Evolutionary conservation across 2,797 vertebrate species (phyloP).

Genomic region (Threskiornis aethiopicus): DNA sequence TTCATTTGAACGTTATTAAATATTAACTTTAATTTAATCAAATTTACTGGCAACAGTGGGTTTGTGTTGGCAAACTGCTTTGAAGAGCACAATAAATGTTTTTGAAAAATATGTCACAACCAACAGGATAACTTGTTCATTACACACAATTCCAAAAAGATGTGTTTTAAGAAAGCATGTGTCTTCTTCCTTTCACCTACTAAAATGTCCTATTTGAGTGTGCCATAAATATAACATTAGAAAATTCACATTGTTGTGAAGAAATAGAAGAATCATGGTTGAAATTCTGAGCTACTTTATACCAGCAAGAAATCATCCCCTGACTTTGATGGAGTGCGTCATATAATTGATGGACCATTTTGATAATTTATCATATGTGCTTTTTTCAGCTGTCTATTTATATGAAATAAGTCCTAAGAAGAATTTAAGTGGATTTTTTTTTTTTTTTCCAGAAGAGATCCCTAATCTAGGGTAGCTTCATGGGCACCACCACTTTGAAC

Average conservation of each 20-base stretch:
- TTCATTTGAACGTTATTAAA: constrained; percentile 64
- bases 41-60: constrained; percentile 50
- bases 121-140: constrained; percentile 51
- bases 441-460: background rate
- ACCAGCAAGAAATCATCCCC: background rate
- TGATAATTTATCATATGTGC: background rate
- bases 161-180: background rate
- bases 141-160: constrained; percentile 32
- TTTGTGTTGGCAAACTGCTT: constrained; percentile 39
- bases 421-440: background rate
- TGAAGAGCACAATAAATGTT: constrained; percentile 67
- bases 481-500: background rate
- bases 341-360: background rate
- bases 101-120: constrained; percentile 69
- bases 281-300: background rate
- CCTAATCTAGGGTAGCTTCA: background rate
- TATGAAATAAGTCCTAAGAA: background rate
- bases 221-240: background rate
- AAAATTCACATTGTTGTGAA: background rate
- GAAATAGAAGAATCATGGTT: background rate
- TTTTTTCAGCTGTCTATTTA: background rate
- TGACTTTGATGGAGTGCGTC: background rate
- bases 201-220: background rate
- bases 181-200: background rate
- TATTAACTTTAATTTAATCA: constrained; percentile 71